A percentile compares a stretch with the other conserved stretches of the same genome.
phyloP scores from a whole-genome alignment of 2,888 invertebrate species.

The Cryptus viduatorius region DNA sequence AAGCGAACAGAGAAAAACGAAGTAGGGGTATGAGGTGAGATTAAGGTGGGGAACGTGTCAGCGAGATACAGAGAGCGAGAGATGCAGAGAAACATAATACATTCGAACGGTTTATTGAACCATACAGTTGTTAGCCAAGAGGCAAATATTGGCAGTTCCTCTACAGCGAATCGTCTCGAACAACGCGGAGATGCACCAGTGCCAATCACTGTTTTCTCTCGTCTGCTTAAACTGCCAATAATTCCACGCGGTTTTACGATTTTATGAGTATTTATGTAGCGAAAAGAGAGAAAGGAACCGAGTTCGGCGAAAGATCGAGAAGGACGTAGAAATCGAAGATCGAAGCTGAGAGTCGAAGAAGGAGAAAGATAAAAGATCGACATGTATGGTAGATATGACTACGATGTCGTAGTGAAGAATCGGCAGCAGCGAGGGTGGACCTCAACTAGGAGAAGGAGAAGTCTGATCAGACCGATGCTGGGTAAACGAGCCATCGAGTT shows the following conservation, averaged over 20 bases:
- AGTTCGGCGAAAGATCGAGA: not conserved
- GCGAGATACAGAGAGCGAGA: slow-evolving; percentile 32
- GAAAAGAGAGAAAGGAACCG: slow-evolving; percentile 6
- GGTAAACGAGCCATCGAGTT: slow-evolving; percentile 49
- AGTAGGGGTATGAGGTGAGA: slow-evolving; percentile 17
- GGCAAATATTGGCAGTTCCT: slow-evolving; percentile 1
- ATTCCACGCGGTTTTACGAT: not conserved
- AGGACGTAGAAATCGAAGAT: not conserved
- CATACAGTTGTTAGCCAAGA: not conserved
- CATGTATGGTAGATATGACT: not conserved
- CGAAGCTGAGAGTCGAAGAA: not conserved
- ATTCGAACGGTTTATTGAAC: not conserved
- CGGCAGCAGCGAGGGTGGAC: slow-evolving; percentile 20
- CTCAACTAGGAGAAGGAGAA: slow-evolving; percentile 30
- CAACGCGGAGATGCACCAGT: not conserved
- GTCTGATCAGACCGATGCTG: not conserved
- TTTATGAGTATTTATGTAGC: slow-evolving; percentile 22
- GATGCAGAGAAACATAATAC: slow-evolving; percentile 5
- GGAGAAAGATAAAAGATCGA: not conserved
- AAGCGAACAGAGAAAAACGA: slow-evolving; percentile 21
- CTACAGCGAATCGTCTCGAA: too few relatives aligned
- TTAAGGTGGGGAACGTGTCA: slow-evolving; percentile 22
- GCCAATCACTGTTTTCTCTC: not conserved
- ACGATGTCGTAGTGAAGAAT: slow-evolving; percentile 4
- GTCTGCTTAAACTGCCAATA: not conserved